These are phyloP conservation scores for Cantharis nigra DNA, from an alignment of 2,888 invertebrate species.

Conservation along the genomic window DNA sequence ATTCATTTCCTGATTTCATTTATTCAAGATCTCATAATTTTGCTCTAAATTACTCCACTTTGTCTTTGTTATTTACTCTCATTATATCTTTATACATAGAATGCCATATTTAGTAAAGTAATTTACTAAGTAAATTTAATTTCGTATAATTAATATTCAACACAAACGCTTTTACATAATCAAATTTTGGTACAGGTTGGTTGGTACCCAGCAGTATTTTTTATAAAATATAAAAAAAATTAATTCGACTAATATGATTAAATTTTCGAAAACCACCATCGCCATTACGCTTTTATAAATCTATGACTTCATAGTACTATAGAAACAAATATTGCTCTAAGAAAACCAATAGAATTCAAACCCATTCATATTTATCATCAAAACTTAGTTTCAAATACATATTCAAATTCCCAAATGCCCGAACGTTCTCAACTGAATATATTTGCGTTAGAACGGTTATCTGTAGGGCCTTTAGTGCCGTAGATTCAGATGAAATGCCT, in stretches of 20 bases:
- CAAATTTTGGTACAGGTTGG: background rate
- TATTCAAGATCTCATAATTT: slow-evolving; percentile 53
- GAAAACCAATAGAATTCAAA: slow-evolving; percentile 49
- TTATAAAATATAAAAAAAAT: background rate
- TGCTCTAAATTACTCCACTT: slow-evolving; percentile 51
- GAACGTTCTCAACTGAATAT: slow-evolving; percentile 46
- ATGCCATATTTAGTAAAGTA: slow-evolving; percentile 17
- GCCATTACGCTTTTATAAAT: slow-evolving; percentile 10
- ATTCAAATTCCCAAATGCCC: slow-evolving; percentile 55
- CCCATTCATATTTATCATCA: slow-evolving; percentile 41
- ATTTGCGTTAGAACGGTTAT: slow-evolving; percentile 51
- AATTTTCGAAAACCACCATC: background rate
- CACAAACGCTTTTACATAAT: slow-evolving; percentile 4
- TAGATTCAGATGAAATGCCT: slow-evolving; percentile 54
- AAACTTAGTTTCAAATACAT: slow-evolving; percentile 46
- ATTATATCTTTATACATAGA: slow-evolving; percentile 18
- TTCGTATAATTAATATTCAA: slow-evolving; percentile 17
- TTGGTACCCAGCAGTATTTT: background rate
- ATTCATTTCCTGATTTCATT: slow-evolving; percentile 57
- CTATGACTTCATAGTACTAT: slow-evolving; percentile 18
- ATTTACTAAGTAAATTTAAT: slow-evolving; percentile 21
- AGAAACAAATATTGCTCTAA: slow-evolving; percentile 38
- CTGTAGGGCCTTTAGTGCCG: slow-evolving; percentile 49
- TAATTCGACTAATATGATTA: background rate
- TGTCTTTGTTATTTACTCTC: slow-evolving; percentile 41